phyloP scores from a whole-genome alignment of 2,797 vertebrate genomes.

The Gallinago nigripennis region DNA sequence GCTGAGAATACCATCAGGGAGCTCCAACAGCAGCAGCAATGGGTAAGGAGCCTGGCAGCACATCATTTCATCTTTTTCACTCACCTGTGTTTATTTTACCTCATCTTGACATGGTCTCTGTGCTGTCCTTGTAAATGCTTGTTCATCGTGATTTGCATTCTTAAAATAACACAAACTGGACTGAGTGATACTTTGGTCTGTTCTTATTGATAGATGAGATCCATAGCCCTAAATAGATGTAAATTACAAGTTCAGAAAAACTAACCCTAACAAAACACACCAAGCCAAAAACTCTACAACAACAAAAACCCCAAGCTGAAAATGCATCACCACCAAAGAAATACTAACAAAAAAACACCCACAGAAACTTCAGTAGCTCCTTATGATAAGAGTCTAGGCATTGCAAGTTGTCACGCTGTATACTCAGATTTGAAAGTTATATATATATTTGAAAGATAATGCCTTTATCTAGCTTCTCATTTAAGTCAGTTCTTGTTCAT shows the following conservation, averaged over 20 bases:
- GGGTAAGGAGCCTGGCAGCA: constrained; percentile 89
- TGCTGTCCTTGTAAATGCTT: constrained; percentile 61
- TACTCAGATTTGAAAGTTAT: not conserved
- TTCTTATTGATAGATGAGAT: not conserved
- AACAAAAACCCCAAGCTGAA: rapidly evolving
- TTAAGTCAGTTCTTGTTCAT: not conserved
- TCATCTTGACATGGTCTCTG: constrained; percentile 45
- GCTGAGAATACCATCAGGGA: constrained; percentile 92
- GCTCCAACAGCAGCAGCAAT: constrained; percentile 89
- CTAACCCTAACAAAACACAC: not conserved
- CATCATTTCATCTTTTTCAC: constrained; percentile 61
- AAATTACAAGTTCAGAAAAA: not conserved
- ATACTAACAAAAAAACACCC: not conserved
- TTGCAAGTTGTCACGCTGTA: not conserved
- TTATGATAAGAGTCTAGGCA: not conserved
- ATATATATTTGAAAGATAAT: not conserved
- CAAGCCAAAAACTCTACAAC: not conserved
- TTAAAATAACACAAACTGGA: not conserved
- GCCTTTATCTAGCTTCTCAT: not conserved
- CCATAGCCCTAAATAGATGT: not conserved
- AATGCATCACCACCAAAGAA: not conserved
- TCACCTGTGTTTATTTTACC: constrained; percentile 36
- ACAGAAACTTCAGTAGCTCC: not conserved
- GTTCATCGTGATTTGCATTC: constrained; percentile 35
- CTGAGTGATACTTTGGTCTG: not conserved